These are phyloP conservation scores for Drosophila koepferae DNA, from an alignment of 2,888 invertebrate genomes.

Conservation along the genomic window DNA sequence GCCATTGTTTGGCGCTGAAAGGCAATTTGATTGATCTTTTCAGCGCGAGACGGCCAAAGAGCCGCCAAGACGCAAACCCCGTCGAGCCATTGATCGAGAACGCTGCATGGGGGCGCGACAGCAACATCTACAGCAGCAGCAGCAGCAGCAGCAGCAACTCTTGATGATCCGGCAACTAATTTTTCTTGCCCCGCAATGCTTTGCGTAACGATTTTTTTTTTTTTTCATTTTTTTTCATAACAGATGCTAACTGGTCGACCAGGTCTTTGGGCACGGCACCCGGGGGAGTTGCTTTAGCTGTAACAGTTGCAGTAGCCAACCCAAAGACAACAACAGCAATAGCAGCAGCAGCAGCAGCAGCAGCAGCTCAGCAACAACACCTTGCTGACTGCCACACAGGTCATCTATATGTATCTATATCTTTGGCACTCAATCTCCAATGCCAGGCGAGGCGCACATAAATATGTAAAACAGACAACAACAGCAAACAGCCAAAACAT, in stretches of 20 bases:
- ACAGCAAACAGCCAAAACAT: conserved; percentile 18
- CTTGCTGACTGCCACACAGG: conserved; percentile 61
- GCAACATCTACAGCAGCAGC: conserved; percentile 18
- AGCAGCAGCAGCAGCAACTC: conserved; percentile 25
- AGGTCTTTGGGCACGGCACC: conserved; percentile 52
- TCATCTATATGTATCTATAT: conserved; percentile 60
- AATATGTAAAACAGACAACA: conserved; percentile 61
- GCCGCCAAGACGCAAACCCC: conserved; percentile 47
- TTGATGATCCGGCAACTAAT: conserved; percentile 55
- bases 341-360: conserved; percentile 18
- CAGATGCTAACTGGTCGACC: conserved; percentile 69
- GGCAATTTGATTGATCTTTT: conserved; percentile 72
- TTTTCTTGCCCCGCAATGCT: conserved; percentile 41
- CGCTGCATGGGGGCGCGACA: conserved; percentile 54
- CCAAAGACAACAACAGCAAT: conserved; percentile 28
- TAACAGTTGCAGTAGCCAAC: conserved; percentile 58
- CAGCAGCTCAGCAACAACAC: conserved; percentile 26
- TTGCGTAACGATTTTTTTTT: conserved; percentile 55
- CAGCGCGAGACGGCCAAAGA: conserved; percentile 51
- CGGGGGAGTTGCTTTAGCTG: conserved; percentile 52
- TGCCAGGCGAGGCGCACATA: conserved; percentile 61
- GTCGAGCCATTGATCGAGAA: conserved; percentile 61
- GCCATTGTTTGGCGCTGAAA: conserved; percentile 63
- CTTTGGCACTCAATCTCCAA: conserved; percentile 50
- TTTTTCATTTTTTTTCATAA: conserved; percentile 52